Evolutionary conservation across 2,888 invertebrate species (phyloP).

Genomic region (Cheilosia variabilis): DNA sequence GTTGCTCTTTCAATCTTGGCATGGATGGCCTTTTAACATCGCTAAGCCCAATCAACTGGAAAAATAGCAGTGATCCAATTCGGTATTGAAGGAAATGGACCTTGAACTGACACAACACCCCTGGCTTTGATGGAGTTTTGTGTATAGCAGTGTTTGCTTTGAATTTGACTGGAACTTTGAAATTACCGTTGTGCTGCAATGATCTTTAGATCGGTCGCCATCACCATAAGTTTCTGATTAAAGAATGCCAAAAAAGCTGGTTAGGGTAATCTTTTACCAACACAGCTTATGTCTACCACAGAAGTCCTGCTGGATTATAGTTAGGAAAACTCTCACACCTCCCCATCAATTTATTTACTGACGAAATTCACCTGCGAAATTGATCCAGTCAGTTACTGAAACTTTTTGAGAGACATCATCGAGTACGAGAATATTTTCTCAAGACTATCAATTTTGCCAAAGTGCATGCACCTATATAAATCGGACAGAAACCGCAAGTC

Average conservation of each 20-base stretch:
- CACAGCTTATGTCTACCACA: no score
- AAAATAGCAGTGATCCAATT: constrained; percentile 2
- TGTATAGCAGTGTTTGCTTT: no score
- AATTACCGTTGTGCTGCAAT: background rate
- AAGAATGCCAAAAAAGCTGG: no score
- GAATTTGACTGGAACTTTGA: no score
- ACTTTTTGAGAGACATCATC: background rate
- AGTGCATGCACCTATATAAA: background rate
- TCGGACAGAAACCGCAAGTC: constrained; percentile 2
- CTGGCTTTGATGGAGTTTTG: background rate
- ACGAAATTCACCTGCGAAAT: background rate
- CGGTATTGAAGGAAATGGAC: no score
- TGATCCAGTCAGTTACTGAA: background rate
- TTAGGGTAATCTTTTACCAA: no score
- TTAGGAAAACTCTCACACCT: background rate
- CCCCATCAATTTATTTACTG: background rate
- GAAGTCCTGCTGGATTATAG: no score
- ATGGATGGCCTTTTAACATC: background rate
- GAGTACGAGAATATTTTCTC: background rate
- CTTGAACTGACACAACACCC: background rate
- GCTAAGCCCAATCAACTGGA: constrained; percentile 42
- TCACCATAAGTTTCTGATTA: no score
- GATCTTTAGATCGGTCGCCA: no score
- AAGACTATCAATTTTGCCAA: background rate
- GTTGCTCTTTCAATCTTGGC: constrained; percentile 29